Conservation (phyloP, 2,888 invertebrate genomes). For the Pandemis heparana region DNA sequence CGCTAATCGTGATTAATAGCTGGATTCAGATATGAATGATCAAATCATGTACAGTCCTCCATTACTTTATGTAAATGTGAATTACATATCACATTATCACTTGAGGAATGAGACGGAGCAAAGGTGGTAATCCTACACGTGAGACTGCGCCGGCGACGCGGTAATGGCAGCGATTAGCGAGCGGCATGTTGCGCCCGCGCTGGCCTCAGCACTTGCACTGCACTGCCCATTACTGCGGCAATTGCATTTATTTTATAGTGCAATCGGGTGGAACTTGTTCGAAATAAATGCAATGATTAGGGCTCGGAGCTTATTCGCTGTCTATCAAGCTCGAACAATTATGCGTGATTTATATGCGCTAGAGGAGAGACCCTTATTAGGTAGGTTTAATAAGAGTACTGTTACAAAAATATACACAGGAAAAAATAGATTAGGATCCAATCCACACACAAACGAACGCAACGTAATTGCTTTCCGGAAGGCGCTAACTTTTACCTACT, state of each 20-base stretch:
- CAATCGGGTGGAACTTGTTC: not conserved
- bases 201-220: conserved; percentile 16
- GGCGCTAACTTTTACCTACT: conserved; percentile 1
- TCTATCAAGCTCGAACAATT: not conserved
- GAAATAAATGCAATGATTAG: not conserved
- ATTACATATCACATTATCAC: conserved; percentile 16
- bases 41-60: not conserved
- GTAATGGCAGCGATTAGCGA: conserved; percentile 29
- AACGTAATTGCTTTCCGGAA: not conserved
- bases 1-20: not conserved
- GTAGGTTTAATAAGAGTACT: no score
- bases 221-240: conserved; percentile 19
- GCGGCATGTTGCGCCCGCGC: conserved; percentile 13
- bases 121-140: not conserved
- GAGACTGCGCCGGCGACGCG: conserved; percentile 14
- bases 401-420: no score
- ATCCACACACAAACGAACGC: not conserved
- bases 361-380: not conserved
- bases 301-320: not conserved
- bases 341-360: not conserved
- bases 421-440: not conserved
- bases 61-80: not conserved
- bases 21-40: no score
- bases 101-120: not conserved
- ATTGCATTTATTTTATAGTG: conserved; percentile 26